A percentile compares a stretch with the other conserved stretches of the same genome.
Evolutionary conservation across 2,888 invertebrate genomes (phyloP).

Genomic region (Drosophila ezoana): DNA sequence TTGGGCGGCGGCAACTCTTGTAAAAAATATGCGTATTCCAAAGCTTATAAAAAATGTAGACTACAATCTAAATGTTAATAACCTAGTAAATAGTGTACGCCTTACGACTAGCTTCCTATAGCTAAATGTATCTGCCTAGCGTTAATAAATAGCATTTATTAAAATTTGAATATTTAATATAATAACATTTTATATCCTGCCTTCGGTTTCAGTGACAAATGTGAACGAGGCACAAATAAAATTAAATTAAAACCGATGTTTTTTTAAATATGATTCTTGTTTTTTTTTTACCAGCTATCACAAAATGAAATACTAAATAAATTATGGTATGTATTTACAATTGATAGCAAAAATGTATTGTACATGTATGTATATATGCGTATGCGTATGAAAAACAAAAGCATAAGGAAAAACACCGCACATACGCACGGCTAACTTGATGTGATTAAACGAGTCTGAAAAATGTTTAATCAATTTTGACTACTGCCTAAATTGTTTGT

Average conservation of each 20-base stretch:
- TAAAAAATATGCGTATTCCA: slow-evolving; percentile 49
- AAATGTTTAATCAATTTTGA: slow-evolving; percentile 34
- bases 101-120: slow-evolving; percentile 34
- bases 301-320: slow-evolving; percentile 59
- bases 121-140: slow-evolving; percentile 36
- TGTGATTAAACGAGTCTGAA: slow-evolving; percentile 10
- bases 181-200: slow-evolving; percentile 40
- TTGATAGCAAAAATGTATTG: slow-evolving; percentile 28
- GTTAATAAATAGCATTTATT: slow-evolving; percentile 51
- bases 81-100: slow-evolving; percentile 47
- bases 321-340: slow-evolving; percentile 55
- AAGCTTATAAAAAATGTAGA: slow-evolving; percentile 48
- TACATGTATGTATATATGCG: slow-evolving; percentile 6
- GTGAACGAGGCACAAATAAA: slow-evolving; percentile 15
- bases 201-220: slow-evolving; percentile 42
- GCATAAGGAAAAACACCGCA: slow-evolving; percentile 11
- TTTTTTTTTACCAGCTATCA: slow-evolving; percentile 46
- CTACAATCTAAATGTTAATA: slow-evolving; percentile 30
- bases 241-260: slow-evolving; percentile 13
- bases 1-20: slow-evolving; percentile 71
- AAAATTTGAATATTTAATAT: slow-evolving; percentile 36
- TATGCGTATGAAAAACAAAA: background rate
- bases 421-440: slow-evolving; percentile 7
- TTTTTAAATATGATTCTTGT: slow-evolving; percentile 21
- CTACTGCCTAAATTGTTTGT: slow-evolving; percentile 50